Percentiles rank a stretch among this genome's conserved stretches.
phyloP scores from a whole-genome alignment of 2,113 vertebrate genomes.

The Daboia siamensis region DNA sequence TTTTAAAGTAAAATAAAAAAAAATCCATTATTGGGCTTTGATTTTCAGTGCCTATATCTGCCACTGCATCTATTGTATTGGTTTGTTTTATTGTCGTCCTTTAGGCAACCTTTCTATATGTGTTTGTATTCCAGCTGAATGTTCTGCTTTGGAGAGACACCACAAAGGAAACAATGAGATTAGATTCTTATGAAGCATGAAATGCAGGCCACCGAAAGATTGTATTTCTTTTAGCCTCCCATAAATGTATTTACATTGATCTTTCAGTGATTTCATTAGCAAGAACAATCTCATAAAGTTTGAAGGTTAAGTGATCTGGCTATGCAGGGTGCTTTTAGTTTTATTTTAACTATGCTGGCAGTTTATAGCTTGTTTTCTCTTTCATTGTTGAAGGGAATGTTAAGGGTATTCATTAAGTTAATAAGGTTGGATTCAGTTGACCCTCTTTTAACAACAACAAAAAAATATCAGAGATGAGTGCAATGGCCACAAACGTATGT shows the following conservation, averaged over 20 bases:
- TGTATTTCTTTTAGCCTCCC: neutral
- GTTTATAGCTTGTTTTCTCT: neutral
- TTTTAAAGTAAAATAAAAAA: neutral
- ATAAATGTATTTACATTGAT: neutral
- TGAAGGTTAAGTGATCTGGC: slow-evolving; percentile 2
- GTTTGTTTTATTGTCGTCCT: neutral
- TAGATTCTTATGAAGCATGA: slow-evolving; percentile 1
- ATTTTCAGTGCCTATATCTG: neutral
- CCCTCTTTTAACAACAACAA: neutral
- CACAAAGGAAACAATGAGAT: neutral
- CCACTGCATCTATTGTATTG: neutral
- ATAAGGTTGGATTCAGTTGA: neutral
- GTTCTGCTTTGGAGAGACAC: slow-evolving; percentile 24
- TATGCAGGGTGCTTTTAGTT: neutral
- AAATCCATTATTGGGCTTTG: neutral
- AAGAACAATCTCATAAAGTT: neutral
- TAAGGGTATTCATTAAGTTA: neutral
- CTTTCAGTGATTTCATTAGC: neutral
- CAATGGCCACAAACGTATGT: neutral
- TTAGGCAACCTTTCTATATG: neutral
- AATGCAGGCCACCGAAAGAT: neutral
- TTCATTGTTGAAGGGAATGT: neutral
- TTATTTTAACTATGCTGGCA: slow-evolving; percentile 11
- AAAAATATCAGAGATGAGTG: neutral
- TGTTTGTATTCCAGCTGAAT: slow-evolving; percentile 14